Conservation (phyloP, 2,797 vertebrate genomes). For the Sebastes melanostomus region DNA sequence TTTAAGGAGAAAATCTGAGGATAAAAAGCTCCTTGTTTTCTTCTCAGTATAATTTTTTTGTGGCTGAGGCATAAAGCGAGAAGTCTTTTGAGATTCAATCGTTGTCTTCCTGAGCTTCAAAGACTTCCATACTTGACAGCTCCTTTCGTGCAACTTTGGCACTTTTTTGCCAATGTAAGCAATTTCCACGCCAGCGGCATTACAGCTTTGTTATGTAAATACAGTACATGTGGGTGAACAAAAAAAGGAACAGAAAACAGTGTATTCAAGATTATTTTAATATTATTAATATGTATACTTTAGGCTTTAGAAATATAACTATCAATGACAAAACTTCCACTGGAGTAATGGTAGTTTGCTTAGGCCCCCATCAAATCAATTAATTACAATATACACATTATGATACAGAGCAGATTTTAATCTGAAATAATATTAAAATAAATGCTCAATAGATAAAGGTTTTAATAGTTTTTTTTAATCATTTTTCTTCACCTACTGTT, state of each 20-base stretch:
- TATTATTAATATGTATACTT: slow-evolving; percentile 91
- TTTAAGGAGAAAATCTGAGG: background rate
- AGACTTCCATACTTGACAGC: slow-evolving; percentile 36
- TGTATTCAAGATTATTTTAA: slow-evolving; percentile 93
- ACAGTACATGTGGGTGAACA: slow-evolving; percentile 76
- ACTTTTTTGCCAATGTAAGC: slow-evolving; percentile 30
- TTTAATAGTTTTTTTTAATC: slow-evolving; percentile 74
- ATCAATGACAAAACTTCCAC: slow-evolving; percentile 89
- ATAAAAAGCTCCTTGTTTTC: slow-evolving; percentile 9
- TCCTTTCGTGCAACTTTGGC: background rate
- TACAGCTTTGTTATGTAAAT: slow-evolving; percentile 72
- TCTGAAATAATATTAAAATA: slow-evolving; percentile 97
- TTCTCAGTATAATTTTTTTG: background rate
- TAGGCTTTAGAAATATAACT: slow-evolving; percentile 96
- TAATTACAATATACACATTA: slow-evolving; percentile 92
- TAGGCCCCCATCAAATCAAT: slow-evolving; percentile 85
- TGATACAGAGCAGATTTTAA: slow-evolving; percentile 90
- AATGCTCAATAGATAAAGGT: slow-evolving; percentile 94
- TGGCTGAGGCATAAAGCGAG: background rate
- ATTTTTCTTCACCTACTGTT: slow-evolving; percentile 82
- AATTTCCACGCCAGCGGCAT: slow-evolving; percentile 23
- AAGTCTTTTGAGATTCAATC: slow-evolving; percentile 2
- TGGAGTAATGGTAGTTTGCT: slow-evolving; percentile 87
- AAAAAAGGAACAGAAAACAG: slow-evolving; percentile 80
- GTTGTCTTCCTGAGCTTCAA: slow-evolving; percentile 62